These are phyloP conservation scores for Caenorhabditis imperialis DNA, from an alignment of 2,888 invertebrate genomes.

Conservation along the genomic window DNA sequence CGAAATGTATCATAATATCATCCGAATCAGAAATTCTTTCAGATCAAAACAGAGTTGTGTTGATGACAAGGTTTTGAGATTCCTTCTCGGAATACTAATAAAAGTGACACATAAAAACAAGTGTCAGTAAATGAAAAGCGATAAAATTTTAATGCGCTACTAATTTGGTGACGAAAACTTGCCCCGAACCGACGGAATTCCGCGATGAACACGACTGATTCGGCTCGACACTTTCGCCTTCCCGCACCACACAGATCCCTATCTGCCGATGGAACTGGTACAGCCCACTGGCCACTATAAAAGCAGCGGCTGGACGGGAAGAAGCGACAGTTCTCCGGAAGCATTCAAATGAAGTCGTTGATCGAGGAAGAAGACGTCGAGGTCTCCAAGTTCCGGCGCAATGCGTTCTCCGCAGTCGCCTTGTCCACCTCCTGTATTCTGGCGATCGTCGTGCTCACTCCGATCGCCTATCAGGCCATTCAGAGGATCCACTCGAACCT, in stretches of 20 bases:
- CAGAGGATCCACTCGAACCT: conserved; percentile 74
- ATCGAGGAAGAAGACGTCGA: conserved; percentile 36
- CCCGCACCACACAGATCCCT: neutral
- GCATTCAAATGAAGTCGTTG: conserved; percentile 32
- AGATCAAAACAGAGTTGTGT: too few species aligned
- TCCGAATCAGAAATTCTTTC: too few species aligned
- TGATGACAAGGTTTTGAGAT: too few species aligned
- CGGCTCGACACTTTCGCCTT: conserved; percentile 3
- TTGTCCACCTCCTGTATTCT: conserved; percentile 76
- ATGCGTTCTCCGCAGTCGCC: conserved; percentile 75
- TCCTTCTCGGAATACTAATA: too few species aligned
- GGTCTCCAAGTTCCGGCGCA: conserved; percentile 41
- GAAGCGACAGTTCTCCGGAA: neutral
- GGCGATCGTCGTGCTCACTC: conserved; percentile 74
- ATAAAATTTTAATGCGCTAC: too few species aligned
- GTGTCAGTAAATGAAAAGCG: too few species aligned
- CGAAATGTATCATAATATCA: too few species aligned
- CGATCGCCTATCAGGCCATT: conserved; percentile 76
- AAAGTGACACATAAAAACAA: too few species aligned
- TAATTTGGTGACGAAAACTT: too few species aligned
- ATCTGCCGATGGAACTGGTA: conserved; percentile 2
- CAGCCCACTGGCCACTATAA: neutral
- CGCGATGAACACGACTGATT: too few species aligned
- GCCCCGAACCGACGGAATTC: too few species aligned
- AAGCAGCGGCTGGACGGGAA: neutral